Conservation (phyloP, 2,113 vertebrate species). For the Syngnathus typhle region DNA sequence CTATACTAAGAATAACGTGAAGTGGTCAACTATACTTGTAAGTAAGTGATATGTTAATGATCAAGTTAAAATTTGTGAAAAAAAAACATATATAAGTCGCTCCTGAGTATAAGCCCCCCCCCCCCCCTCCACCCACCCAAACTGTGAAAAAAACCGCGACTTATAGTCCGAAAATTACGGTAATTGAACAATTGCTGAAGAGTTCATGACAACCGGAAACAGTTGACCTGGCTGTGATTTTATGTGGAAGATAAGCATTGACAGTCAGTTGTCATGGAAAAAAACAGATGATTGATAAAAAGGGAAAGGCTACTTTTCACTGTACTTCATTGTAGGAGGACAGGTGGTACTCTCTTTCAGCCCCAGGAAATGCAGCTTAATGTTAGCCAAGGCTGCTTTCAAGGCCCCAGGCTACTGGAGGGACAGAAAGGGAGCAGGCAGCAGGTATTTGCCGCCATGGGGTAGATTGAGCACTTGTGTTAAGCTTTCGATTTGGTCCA, state of each 20-base stretch:
- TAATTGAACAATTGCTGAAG: background rate
- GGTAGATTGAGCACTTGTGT: conserved; percentile 51
- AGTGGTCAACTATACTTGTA: too few species aligned
- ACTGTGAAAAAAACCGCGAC: too few species aligned
- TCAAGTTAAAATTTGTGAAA: too few species aligned
- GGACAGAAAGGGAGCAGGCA: conserved; percentile 50
- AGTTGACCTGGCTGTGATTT: background rate
- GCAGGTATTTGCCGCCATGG: conserved; percentile 56
- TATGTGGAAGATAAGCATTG: background rate
- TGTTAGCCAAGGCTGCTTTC: conserved; percentile 60
- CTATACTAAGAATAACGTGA: too few species aligned
- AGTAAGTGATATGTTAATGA: too few species aligned
- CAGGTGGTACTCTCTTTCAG: conserved; percentile 60
- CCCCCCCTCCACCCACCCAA: too few species aligned
- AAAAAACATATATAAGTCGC: too few species aligned
- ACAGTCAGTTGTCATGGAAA: conserved; percentile 39
- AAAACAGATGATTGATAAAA: conserved; percentile 42
- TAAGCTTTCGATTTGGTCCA: conserved; percentile 44
- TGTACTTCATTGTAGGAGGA: conserved; percentile 54
- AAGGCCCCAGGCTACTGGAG: conserved; percentile 58
- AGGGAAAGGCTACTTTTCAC: conserved; percentile 40
- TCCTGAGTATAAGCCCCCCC: too few species aligned
- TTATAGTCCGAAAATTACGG: too few species aligned
- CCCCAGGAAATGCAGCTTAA: conserved; percentile 58
- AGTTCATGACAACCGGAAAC: background rate